A percentile compares a stretch with the other conserved stretches of the same genome.
Conservation (phyloP, 2,113 vertebrate genomes). For the Chauna torquata region DNA sequence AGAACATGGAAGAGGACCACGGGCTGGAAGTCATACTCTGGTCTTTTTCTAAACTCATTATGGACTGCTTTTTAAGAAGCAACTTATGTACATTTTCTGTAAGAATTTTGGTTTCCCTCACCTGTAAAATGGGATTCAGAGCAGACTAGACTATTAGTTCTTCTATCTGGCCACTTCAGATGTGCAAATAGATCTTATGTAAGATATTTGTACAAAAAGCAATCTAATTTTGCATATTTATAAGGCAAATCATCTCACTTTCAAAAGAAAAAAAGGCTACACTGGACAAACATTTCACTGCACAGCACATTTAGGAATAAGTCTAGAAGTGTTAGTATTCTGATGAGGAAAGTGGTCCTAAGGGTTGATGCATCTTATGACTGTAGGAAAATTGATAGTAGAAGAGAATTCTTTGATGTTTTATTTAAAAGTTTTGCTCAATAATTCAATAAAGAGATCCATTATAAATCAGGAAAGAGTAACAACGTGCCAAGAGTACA, state of each 20-base stretch:
- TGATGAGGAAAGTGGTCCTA: conserved; percentile 31
- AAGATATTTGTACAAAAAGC: neutral
- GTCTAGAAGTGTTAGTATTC: conserved; percentile 11
- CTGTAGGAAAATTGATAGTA: conserved; percentile 51
- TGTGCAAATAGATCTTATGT: neutral
- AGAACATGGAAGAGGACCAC: neutral
- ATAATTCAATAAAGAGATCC: conserved; percentile 70
- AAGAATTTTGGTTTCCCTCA: neutral
- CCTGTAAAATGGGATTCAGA: neutral
- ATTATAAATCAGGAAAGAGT: conserved; percentile 58
- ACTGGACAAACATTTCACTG: neutral
- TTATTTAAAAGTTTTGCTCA: conserved; percentile 70
- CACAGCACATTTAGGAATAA: conserved; percentile 10
- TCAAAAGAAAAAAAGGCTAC: neutral
- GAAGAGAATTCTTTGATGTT: conserved; percentile 62
- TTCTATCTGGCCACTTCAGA: neutral
- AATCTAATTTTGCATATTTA: neutral
- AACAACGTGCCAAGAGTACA: conserved; percentile 33
- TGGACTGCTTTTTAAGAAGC: neutral
- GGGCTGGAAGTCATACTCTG: neutral
- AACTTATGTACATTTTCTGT: neutral
- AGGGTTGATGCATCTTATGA: conserved; percentile 36
- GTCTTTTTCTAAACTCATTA: neutral
- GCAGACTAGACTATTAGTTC: neutral
- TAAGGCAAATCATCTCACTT: conserved; percentile 23